Evolutionary conservation across 2,797 vertebrate species (phyloP).

Genomic region (Oryzias dopingdopingensis): DNA sequence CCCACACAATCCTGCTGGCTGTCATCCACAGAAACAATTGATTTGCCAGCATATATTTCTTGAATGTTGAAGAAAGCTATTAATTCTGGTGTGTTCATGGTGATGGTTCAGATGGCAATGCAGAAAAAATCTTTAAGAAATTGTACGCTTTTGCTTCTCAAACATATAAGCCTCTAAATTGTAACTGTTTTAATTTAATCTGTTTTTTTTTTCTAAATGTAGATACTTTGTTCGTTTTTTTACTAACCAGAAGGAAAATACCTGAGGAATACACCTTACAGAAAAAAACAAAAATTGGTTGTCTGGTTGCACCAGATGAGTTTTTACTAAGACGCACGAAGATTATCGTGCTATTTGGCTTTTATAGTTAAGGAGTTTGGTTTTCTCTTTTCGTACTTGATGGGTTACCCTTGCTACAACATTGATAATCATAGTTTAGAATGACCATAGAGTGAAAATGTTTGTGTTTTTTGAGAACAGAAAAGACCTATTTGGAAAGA

Average conservation of each 20-base stretch:
- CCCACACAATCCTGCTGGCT: constrained; percentile 15
- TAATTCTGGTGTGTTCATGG: constrained; percentile 1
- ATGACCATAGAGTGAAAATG: constrained; percentile 39
- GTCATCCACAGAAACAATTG: constrained; percentile 14
- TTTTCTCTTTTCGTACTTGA: constrained; percentile 30
- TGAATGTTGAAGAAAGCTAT: constrained; percentile 12
- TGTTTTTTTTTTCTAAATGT: constrained; percentile 5
- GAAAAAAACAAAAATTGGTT: constrained; percentile 22
- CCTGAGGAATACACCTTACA: not conserved
- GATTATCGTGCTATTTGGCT: constrained; percentile 46
- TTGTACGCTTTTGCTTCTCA: constrained; percentile 28
- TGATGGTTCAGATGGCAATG: not conserved
- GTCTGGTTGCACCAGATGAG: constrained; percentile 50
- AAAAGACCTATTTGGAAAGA: not conserved
- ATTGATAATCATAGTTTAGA: constrained; percentile 39
- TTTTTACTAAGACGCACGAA: constrained; percentile 49
- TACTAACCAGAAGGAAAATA: too few species aligned
- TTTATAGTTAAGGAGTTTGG: constrained; percentile 32
- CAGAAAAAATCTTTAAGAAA: constrained; percentile 25
- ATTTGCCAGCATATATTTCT: constrained; percentile 11
- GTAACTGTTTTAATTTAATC: constrained; percentile 1
- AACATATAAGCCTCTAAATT: constrained; percentile 20
- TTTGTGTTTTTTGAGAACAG: constrained; percentile 9
- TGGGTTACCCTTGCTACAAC: constrained; percentile 31
- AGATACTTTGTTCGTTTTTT: not conserved